Conservation (phyloP, 2,888 invertebrate genomes). For the Slavum lentiscoides region DNA sequence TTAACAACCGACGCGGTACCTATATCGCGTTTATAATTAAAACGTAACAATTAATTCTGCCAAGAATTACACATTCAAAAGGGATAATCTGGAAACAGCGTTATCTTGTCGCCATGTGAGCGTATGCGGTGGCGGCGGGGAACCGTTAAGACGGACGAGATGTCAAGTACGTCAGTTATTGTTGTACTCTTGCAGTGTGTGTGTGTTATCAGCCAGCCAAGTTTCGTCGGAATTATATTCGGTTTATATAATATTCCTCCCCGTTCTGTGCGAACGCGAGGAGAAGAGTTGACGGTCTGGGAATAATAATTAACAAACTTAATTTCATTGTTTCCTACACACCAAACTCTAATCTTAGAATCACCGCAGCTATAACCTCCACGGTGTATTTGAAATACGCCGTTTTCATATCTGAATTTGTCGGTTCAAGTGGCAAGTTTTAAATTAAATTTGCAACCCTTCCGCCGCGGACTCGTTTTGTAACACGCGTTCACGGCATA, state of each 20-base stretch:
- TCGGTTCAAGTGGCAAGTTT: conserved; percentile 50
- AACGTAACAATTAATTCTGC: conserved; percentile 31
- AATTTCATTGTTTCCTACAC: conserved; percentile 46
- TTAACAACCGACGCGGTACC: background rate
- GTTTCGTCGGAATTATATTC: conserved; percentile 40
- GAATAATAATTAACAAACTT: conserved; percentile 52
- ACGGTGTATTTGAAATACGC: conserved; percentile 15
- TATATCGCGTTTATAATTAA: conserved; percentile 18
- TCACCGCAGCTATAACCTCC: conserved; percentile 26
- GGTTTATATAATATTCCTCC: conserved; percentile 26
- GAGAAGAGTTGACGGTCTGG: conserved; percentile 38
- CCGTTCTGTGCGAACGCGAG: background rate
- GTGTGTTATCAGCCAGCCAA: conserved; percentile 30
- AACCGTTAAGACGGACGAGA: conserved; percentile 46
- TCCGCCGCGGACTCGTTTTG: background rate
- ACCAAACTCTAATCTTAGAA: conserved; percentile 40
- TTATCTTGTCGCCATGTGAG: conserved; percentile 25
- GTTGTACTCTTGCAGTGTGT: background rate
- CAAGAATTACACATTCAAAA: conserved; percentile 15
- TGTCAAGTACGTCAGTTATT: conserved; percentile 22
- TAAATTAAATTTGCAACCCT: conserved; percentile 40
- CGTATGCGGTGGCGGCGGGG: background rate
- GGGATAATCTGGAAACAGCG: conserved; percentile 22
- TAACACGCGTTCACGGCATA: background rate
- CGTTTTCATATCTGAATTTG: conserved; percentile 35